Evolutionary conservation across 2,797 vertebrate genomes (phyloP).

Genomic region (Sphenopsis melanotis): DNA sequence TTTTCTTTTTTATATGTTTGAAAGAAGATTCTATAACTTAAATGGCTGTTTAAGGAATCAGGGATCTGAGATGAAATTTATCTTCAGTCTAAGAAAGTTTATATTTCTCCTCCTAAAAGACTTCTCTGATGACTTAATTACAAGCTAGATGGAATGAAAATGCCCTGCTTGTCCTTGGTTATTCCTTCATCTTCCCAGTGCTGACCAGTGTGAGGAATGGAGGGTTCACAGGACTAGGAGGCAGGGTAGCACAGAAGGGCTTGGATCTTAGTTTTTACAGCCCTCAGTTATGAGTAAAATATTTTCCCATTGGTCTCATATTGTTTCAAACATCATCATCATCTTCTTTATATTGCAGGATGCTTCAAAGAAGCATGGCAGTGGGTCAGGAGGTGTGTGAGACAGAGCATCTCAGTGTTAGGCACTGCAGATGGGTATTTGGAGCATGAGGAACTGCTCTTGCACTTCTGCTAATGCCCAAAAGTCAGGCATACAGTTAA

Average conservation of each 20-base stretch:
- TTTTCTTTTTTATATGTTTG: neutral
- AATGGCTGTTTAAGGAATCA: neutral
- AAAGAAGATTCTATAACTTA: neutral
- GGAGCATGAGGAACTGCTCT: neutral
- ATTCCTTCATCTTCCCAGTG: neutral
- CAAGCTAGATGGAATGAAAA: neutral
- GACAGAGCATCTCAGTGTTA: neutral
- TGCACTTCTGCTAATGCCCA: neutral
- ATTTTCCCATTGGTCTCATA: neutral
- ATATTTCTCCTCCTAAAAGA: neutral
- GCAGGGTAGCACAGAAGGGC: neutral
- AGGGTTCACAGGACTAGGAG: neutral
- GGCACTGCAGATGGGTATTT: neutral
- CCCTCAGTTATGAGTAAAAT: neutral
- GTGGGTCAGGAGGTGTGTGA: fast-evolving
- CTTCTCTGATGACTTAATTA: neutral
- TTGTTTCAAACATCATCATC: neutral
- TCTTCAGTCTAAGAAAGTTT: neutral
- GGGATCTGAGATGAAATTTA: neutral
- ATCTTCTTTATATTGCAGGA: neutral
- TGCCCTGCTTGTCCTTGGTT: neutral
- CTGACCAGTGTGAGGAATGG: neutral
- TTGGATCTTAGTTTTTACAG: neutral
- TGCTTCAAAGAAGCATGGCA: neutral
- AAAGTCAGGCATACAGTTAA: neutral